Evolutionary conservation across 2,888 invertebrate species (phyloP).

Genomic region (Chymomyza procnemis): DNA sequence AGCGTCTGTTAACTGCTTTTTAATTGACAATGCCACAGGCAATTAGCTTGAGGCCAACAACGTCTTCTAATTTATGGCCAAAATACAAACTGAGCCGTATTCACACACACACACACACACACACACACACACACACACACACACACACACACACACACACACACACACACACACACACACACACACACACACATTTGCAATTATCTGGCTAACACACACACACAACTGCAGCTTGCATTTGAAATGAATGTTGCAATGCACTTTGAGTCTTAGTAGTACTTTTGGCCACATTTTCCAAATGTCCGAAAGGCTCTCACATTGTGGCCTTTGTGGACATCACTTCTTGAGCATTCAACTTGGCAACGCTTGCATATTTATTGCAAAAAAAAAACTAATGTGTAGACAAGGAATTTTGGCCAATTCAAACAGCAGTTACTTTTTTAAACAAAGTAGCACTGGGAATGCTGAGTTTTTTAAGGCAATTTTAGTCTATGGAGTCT

Average conservation of each 20-base stretch:
- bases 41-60: constrained; percentile 42
- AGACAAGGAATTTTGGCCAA: neutral
- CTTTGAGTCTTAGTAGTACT: neutral
- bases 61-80: constrained; percentile 32
- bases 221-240: neutral
- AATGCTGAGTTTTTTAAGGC: too few species aligned
- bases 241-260: neutral
- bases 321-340: constrained; percentile 20
- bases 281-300: neutral
- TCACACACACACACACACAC: constrained; percentile 8
- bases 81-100: neutral
- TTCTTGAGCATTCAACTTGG: neutral
- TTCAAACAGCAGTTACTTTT: neutral
- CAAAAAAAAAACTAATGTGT: neutral
- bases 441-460: too few species aligned
- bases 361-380: neutral
- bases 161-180: constrained; percentile 10
- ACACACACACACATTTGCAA: constrained; percentile 8
- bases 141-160: constrained; percentile 1
- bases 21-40: constrained; percentile 41
- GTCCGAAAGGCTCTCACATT: constrained; percentile 49
- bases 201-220: constrained; percentile 1
- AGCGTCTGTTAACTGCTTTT: constrained; percentile 21
- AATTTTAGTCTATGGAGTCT: too few species aligned
- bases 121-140: constrained; percentile 1